phyloP scores from a whole-genome alignment of 2,113 vertebrate genomes.

The Cairina moschata region DNA sequence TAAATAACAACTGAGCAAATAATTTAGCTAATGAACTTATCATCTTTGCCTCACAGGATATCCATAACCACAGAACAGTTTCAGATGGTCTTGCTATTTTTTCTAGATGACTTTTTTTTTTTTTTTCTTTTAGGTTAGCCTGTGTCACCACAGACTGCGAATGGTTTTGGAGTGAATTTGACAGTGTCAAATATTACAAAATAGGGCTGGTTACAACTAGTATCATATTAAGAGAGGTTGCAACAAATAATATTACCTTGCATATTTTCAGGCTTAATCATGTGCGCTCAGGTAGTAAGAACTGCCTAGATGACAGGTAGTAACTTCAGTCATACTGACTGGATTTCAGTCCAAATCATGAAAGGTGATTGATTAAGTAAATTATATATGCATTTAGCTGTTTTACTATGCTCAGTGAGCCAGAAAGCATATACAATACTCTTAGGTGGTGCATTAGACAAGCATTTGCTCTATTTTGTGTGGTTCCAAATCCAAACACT shows the following conservation, averaged over 20 bases:
- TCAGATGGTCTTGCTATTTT: neutral
- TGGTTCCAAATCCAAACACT: neutral
- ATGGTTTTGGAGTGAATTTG: neutral
- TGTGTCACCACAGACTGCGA: neutral
- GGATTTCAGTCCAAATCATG: constrained; percentile 9
- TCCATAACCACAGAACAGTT: neutral
- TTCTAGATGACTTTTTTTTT: neutral
- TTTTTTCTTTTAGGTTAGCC: neutral
- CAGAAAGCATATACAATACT: neutral
- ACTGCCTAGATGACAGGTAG: neutral
- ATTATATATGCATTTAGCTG: neutral
- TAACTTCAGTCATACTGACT: no score
- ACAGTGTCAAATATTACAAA: neutral
- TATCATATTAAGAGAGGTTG: neutral
- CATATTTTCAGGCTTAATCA: constrained; percentile 5
- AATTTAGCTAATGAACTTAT: neutral
- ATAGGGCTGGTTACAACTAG: neutral
- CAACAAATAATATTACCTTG: neutral
- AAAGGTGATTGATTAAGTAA: constrained; percentile 38
- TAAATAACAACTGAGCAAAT: neutral
- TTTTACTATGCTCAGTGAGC: neutral
- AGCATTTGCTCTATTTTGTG: neutral
- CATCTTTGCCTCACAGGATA: neutral
- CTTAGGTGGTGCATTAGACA: neutral
- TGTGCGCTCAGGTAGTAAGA: constrained; percentile 6